These are phyloP conservation scores for Todiramphus saurophagus DNA, from an alignment of 2,113 vertebrate species.

Conservation along the genomic window DNA sequence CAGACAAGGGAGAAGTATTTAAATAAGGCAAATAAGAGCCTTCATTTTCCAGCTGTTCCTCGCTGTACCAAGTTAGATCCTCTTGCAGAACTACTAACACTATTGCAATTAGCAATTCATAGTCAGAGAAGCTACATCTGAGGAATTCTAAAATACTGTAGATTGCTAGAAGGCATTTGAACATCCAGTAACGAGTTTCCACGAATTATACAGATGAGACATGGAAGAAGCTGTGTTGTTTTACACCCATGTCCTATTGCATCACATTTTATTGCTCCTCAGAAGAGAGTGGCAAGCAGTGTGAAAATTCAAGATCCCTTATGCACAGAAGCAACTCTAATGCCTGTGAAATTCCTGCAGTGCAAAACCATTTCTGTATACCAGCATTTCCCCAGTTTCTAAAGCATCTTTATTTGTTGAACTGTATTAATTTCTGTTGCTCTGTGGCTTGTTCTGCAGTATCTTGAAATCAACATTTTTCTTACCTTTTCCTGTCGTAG, in stretches of 20 bases:
- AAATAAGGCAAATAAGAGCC: background rate
- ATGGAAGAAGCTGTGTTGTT: background rate
- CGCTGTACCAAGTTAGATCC: background rate
- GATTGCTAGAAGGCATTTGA: background rate
- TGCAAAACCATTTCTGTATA: background rate
- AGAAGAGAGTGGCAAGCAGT: background rate
- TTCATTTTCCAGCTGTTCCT: background rate
- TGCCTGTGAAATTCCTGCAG: background rate
- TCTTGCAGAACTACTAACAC: background rate
- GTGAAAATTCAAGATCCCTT: background rate
- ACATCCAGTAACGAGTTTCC: background rate
- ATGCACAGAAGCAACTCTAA: background rate
- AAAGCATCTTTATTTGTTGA: background rate
- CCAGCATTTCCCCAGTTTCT: background rate
- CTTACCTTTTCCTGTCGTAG: slow-evolving; percentile 88
- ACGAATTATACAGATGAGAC: background rate
- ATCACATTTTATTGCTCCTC: background rate
- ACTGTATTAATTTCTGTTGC: background rate
- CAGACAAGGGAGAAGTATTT: background rate
- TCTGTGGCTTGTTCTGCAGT: background rate
- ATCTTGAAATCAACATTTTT: background rate
- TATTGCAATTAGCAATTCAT: background rate
- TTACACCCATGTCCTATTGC: background rate
- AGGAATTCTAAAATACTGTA: background rate
- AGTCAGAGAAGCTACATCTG: background rate